A percentile compares a stretch with the other conserved stretches of the same genome.
Evolutionary conservation across 2,888 invertebrate genomes (phyloP).

Genomic region (Apamea monoglypha): DNA sequence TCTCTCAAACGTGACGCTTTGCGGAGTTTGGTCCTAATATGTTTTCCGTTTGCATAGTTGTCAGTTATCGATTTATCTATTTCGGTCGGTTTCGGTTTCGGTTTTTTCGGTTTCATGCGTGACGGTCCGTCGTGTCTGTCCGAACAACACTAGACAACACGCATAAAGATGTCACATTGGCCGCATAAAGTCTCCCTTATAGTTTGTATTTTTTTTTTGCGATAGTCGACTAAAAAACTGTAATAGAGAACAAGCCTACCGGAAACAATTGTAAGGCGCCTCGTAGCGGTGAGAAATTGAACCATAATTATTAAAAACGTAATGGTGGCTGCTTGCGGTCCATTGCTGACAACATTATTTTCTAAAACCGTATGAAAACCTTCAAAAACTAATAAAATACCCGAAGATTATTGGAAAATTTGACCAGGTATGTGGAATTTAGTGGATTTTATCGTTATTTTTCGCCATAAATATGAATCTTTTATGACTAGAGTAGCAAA

Average conservation of each 20-base stretch:
- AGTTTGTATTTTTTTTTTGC: background rate
- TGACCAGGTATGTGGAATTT: conserved; percentile 72
- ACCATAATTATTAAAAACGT: conserved; percentile 72
- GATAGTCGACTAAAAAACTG: conserved; percentile 22
- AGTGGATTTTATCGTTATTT: conserved; percentile 44
- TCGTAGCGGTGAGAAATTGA: conserved; percentile 48
- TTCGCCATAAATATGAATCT: conserved; percentile 18
- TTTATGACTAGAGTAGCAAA: conserved; percentile 51
- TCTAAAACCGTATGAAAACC: conserved; percentile 80
- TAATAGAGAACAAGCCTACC: conserved; percentile 40
- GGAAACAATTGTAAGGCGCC: conserved; percentile 59
- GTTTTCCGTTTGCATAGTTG: no score
- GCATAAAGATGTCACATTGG: background rate
- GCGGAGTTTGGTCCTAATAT: no score
- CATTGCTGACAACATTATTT: conserved; percentile 89
- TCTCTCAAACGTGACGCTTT: no score
- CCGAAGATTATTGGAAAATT: conserved; percentile 63
- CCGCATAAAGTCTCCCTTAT: no score
- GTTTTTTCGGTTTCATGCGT: no score
- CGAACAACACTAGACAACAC: background rate
- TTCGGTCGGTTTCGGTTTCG: no score
- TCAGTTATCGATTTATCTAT: no score
- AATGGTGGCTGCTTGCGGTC: conserved; percentile 87
- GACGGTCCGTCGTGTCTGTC: no score
- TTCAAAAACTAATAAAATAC: conserved; percentile 78